Base-by-base conservation (phyloP, 2,888 invertebrate genomes). In the Patella ulyssiponensis region DNA sequence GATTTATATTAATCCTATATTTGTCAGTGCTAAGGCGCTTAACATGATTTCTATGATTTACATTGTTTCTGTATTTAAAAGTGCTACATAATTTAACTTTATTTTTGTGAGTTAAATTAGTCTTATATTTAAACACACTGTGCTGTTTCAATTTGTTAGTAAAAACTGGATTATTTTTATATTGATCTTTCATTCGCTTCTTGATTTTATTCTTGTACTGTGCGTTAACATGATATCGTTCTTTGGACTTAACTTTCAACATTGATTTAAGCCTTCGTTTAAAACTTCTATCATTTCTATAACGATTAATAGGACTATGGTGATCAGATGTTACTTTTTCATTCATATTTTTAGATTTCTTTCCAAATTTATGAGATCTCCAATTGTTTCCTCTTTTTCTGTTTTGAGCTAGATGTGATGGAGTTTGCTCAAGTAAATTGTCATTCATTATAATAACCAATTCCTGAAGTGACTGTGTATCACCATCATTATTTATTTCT, bases 51-150 rank as follows among this genome's bases (percentile, higher is more conserved):
- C 64, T 64, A 64, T 64, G 20, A 12, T n/a, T 12, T n/a, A n/a
- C 0, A 64, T 64, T 64, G 3, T 0, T n/a, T 0, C 20, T 9
- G 3, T 64, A 64, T 20, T 64, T 64, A 14, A 0, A 0, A 64
- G 9, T n/a, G 20, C 15, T 9, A 11, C 0, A 1, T 2, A 0
- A 0, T 3, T 17, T 64, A 3, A 15, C 15, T 0, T 20, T 1
- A 17, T 17, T 58, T 58, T 20, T 58, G 2, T 58, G 20, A 11
- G 0, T 11, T 3, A 17, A 0, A 58, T 58, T 58, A n/a, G n/a
- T n/a, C 9, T 12, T 9, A 20, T 64, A 64, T 20, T 64, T 64
- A 64, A 20, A 11, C n/a, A 12, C 17, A 64, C 3, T 9, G 2
- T 0, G n/a, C 7, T 64, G 3, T 64, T 17, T 64, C 2, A 15